A percentile compares a stretch with the other conserved stretches of the same genome.
Evolutionary conservation across 35 echinoderm and acorn worm genomes (phyloP).

Genomic region (Heliocidaris erythrogramma): DNA sequence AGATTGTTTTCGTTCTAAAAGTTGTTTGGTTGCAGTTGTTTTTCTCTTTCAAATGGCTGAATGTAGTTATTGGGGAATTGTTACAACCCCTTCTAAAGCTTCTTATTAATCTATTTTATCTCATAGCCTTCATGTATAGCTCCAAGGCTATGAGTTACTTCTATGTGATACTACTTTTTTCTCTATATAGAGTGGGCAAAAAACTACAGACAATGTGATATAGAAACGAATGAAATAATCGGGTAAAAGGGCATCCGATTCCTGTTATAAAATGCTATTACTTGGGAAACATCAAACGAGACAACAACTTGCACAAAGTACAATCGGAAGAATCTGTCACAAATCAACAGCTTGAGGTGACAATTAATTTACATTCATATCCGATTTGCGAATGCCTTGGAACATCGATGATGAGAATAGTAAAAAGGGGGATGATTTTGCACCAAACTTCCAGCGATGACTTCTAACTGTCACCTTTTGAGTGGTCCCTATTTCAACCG

Average conservation of each 20-base stretch:
- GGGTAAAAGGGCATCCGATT: neutral
- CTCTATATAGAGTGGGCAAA: neutral
- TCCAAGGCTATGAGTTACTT: neutral
- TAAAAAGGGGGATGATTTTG: neutral
- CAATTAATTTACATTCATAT: constrained; percentile 19
- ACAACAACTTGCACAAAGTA: neutral
- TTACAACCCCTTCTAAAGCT: neutral
- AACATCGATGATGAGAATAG: neutral
- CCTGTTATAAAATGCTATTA: neutral
- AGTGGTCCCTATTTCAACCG: constrained; percentile 20
- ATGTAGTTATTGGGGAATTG: neutral
- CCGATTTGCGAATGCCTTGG: neutral
- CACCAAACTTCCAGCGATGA: constrained; percentile 8
- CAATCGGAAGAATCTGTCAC: neutral
- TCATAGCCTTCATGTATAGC: neutral
- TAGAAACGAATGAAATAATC: neutral
- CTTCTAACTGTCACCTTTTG: constrained; percentile 13
- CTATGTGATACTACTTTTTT: neutral
- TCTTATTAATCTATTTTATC: neutral
- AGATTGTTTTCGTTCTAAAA: neutral
- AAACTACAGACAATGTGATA: neutral
- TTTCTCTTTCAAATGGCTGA: neutral
- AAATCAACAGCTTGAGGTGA: neutral
- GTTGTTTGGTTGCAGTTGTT: neutral
- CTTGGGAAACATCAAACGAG: constrained; percentile 8